phyloP scores from a whole-genome alignment of 2,113 vertebrate species.

The Micronisus gabar region DNA sequence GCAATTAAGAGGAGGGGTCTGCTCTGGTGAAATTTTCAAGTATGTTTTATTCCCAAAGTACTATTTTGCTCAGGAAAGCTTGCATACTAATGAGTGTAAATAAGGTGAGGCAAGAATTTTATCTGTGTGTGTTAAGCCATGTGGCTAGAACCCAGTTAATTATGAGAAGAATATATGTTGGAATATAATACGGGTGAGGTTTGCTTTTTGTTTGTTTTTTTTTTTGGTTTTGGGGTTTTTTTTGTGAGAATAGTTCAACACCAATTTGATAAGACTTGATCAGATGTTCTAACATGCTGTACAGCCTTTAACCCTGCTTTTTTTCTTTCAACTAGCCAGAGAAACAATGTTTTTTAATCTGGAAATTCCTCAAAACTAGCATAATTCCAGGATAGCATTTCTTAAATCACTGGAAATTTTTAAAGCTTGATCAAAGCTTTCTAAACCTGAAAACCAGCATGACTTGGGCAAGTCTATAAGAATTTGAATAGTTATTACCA shows the following conservation, averaged over 20 bases:
- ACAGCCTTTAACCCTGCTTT: neutral
- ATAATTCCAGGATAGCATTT: neutral
- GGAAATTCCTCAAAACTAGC: neutral
- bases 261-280: neutral
- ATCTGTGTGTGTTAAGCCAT: neutral
- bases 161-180: neutral
- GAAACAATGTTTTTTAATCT: neutral
- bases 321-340: neutral
- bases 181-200: neutral
- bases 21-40: neutral
- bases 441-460: neutral
- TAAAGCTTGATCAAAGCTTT: neutral
- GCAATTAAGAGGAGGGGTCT: neutral
- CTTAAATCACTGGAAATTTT: neutral
- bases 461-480: neutral
- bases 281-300: neutral
- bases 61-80: neutral
- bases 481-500: neutral
- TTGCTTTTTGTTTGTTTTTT: too few relatives aligned
- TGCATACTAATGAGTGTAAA: neutral
- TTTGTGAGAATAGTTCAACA: neutral
- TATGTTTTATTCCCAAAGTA: neutral
- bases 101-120: neutral
- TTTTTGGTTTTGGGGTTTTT: neutral
- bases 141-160: neutral